Base-by-base conservation (phyloP, 2,888 invertebrate species). In the Rhyacophila evoluta region DNA sequence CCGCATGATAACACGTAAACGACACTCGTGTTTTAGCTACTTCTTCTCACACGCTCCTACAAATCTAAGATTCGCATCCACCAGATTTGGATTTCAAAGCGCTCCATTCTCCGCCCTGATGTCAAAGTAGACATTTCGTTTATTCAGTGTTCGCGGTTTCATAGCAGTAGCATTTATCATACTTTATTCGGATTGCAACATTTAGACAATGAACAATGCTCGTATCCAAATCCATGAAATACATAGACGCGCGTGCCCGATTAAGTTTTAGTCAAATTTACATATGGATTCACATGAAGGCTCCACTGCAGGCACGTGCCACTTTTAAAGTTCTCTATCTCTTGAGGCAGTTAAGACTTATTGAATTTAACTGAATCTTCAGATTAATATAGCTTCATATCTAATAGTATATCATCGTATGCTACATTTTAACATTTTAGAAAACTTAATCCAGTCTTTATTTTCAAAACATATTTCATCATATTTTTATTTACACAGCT, bases 211-310 rank as follows among this genome's bases (percentile, higher is more conserved):
- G 69, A 69, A 69, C 33, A 69, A 69, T 29, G 28, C 28, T 69
- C 69, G 28, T 33, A 69, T 11, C 12, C 28, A 69, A 69, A 69
- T 69, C 29, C 69, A 29, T 69, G 69, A 69, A 69, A 33, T 69
- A 69, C 55, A 55, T 55, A 41, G 29, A 33, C 29, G 69, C 29
- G 68, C 75, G 75, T 75, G 75, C 68, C 68, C 75, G 75, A 75
- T 75, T 75, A 75, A 69, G 68, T 75, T 36, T 37, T 37, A 36
- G 25, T 75, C 37, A 71, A 70, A 75, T 75, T 75, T 75, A 70
- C 75, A 75, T 75, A 70, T 75, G 75, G 75, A 75, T 39, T 37
- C 72, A 72, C 33, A 25, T 19, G 33, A 38, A 70, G 19, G n/a
- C 41, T 19, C 3, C 25, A 19, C 71, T 71, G 39, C 28, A 39